Conservation (phyloP, 2,113 vertebrate genomes). For the Heloderma charlesbogerti region DNA sequence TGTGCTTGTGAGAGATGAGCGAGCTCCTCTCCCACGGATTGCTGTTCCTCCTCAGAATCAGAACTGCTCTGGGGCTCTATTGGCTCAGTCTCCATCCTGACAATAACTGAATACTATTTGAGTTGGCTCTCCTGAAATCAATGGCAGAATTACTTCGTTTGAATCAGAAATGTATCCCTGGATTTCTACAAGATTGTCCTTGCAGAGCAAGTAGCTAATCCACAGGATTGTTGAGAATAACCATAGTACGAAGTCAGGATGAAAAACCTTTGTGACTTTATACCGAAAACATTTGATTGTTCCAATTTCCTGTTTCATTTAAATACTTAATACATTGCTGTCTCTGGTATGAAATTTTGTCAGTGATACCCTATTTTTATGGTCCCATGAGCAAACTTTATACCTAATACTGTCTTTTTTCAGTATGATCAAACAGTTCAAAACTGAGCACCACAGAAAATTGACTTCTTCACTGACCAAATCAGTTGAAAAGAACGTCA, state of each 20-base stretch:
- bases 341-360: not conserved
- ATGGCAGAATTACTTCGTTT: not conserved
- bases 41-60: too few relatives aligned
- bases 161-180: not conserved
- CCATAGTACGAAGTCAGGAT: not conserved
- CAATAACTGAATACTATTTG: not conserved
- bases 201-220: not conserved
- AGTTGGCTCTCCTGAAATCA: not conserved
- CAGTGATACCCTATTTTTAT: not conserved
- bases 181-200: not conserved
- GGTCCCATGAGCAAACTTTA: not conserved
- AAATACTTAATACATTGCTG: not conserved
- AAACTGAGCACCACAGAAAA: constrained; percentile 55
- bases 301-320: not conserved
- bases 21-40: too few relatives aligned
- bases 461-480: constrained; percentile 43
- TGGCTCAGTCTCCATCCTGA: too few relatives aligned
- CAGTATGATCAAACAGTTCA: constrained; percentile 57
- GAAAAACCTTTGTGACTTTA: not conserved
- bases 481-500: constrained; percentile 61
- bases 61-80: too few relatives aligned
- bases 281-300: not conserved
- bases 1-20: too few relatives aligned
- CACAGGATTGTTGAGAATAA: not conserved
- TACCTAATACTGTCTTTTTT: constrained; percentile 45